Conservation (phyloP, 2,797 vertebrate species). For the Holocentrus rufus region DNA sequence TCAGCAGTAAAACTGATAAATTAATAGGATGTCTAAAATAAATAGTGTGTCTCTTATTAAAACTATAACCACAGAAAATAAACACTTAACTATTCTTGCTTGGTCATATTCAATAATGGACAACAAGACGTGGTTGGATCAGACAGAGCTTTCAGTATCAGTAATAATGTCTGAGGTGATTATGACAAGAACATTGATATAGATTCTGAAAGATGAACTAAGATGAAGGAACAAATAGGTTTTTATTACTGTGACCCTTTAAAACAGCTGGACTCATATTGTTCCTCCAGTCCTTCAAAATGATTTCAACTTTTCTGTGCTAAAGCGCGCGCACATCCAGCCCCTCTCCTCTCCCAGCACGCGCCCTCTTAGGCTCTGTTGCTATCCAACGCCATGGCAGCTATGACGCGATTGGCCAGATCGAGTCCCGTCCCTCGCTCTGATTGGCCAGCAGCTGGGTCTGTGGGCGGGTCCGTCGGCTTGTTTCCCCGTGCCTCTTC, state of each 20-base stretch:
- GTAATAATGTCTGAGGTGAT: neutral
- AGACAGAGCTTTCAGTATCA: too few species aligned
- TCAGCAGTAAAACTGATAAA: neutral
- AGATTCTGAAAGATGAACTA: neutral
- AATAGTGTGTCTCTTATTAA: too few species aligned
- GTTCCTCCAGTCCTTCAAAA: slow-evolving; percentile 63
- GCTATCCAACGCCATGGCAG: slow-evolving; percentile 86
- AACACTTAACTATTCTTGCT: too few species aligned
- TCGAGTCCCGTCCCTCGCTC: slow-evolving; percentile 54
- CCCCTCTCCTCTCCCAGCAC: slow-evolving; percentile 73
- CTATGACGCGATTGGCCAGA: slow-evolving; percentile 77
- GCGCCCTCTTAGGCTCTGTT: slow-evolving; percentile 82
- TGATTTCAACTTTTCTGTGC: slow-evolving; percentile 75
- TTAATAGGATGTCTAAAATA: too few species aligned
- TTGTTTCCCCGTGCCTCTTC: slow-evolving; percentile 76
- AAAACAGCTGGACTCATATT: slow-evolving; percentile 35
- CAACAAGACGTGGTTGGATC: too few species aligned
- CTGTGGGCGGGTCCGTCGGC: slow-evolving; percentile 75
- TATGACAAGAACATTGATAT: neutral
- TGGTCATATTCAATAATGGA: too few species aligned
- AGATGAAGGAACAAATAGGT: neutral
- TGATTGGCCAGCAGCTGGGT: slow-evolving; percentile 72
- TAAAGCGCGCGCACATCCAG: slow-evolving; percentile 65
- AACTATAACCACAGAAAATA: too few species aligned
- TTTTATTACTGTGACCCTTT: neutral